phyloP scores from a whole-genome alignment of 2,888 invertebrate species.

The Rhagonycha lutea region DNA sequence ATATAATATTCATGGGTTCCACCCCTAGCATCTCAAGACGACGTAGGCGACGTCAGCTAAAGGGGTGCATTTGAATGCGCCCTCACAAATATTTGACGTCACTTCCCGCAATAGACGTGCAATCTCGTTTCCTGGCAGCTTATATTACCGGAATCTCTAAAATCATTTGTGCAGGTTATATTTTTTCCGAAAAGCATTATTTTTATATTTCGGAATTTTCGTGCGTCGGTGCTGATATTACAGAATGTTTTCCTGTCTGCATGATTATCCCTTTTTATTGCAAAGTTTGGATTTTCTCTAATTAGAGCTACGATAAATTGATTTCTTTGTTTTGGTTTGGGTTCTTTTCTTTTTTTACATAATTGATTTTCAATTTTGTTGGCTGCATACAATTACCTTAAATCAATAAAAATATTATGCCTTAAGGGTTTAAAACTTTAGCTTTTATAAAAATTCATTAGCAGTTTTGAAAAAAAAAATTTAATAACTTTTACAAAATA shows the following conservation, averaged over 20 bases:
- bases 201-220: neutral
- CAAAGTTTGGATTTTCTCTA: no score
- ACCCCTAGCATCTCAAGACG: slow-evolving; percentile 35
- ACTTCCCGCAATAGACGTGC: slow-evolving; percentile 33
- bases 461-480: no score
- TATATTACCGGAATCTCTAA: slow-evolving; percentile 33
- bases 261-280: no score
- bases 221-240: neutral
- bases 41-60: slow-evolving; percentile 26
- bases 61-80: slow-evolving; percentile 39
- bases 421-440: no score
- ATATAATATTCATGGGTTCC: slow-evolving; percentile 39
- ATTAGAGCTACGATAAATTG: no score
- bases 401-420: no score
- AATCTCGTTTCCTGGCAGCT: slow-evolving; percentile 32
- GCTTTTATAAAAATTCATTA: no score
- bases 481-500: no score
- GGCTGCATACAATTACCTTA: no score
- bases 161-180: neutral
- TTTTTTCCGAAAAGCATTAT: neutral
- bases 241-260: neutral
- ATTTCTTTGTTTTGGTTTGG: no score
- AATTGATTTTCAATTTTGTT: no score
- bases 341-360: no score
- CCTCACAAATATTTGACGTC: slow-evolving; percentile 33